Base-by-base conservation (phyloP, 1,140 invertebrate genomes). In the Drosophila suzukii region DNA sequence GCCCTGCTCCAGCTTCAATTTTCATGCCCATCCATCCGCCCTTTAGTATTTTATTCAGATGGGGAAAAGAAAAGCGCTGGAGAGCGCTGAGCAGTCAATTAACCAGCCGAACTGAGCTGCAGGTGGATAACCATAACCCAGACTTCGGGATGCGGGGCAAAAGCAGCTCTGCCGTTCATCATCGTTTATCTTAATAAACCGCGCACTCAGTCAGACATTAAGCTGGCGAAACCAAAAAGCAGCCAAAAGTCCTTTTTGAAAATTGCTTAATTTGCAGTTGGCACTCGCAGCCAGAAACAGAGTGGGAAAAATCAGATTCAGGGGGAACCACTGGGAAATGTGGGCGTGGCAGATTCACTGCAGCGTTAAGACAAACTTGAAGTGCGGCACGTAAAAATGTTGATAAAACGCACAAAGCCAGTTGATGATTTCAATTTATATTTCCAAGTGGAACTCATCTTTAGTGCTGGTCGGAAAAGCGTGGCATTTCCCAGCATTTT, bases 361-460 rank as follows among this genome's bases (percentile, higher is more conserved):
- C 79, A 83, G 80, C 80, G 81, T 78, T 82, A 76, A 81, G 54
- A 77, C 73, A 63, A 70, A 82, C 79, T 76, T 74, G 58, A 54
- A 71, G 59, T 73, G 79, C 68, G 84, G 81, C 84, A 89, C 84
- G 84, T 89, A 89, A 89, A 89, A 89, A 84, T 89, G 84, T 90
- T 89, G 84, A 89, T 89, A 89, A 89, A 89, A 89, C 83, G 80
- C 84, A 89, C 84, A 89, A 89, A 89, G 80, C 81, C 80, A 88
- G 84, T 81, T 89, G 84, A 89, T 89, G 84, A 89, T 89, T 89
- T 89, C 84, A 89, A 89, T 89, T 89, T 89, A 90, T 85, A 89
- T 89, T 84, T 84, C 73, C 80, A 89, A 89, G 84, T 78, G 83
- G 79, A 86, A 78, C 83, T 88, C 83, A 86, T 86, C 83, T 86